Conservation (phyloP, 2,888 invertebrate species). For the Ceratothoa steindachneri region DNA sequence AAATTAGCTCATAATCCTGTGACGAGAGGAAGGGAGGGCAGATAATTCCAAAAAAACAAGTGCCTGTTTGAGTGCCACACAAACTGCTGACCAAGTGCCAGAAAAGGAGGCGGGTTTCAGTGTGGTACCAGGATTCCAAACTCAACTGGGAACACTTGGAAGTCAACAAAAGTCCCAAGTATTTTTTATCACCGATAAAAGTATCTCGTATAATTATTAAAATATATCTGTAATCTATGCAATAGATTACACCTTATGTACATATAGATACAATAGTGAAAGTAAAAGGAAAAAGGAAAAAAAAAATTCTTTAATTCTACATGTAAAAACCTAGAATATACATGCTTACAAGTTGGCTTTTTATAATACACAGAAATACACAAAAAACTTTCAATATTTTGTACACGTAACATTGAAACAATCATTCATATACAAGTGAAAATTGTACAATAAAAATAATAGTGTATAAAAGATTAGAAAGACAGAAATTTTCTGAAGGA, state of each 20-base stretch:
- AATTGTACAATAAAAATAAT: neutral
- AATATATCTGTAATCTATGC: neutral
- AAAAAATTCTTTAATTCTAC: neutral
- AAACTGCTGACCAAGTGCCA: too few relatives aligned
- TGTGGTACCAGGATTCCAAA: too few relatives aligned
- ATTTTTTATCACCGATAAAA: too few relatives aligned
- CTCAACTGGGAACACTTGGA: too few relatives aligned
- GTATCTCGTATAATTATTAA: neutral
- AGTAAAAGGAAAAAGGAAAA: neutral
- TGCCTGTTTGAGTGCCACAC: too few relatives aligned
- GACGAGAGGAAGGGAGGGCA: too few relatives aligned
- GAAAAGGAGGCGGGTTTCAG: too few relatives aligned
- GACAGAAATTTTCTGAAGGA: neutral
- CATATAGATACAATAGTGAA: neutral
- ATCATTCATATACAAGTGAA: neutral
- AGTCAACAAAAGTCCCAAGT: too few relatives aligned
- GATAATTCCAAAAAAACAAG: too few relatives aligned
- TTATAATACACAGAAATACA: neutral
- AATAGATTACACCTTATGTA: neutral
- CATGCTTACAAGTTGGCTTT: neutral
- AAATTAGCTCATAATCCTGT: too few relatives aligned
- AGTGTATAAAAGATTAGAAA: neutral
- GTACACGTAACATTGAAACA: neutral
- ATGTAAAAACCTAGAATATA: neutral
- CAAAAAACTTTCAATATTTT: neutral